phyloP scores from a whole-genome alignment of 2,113 vertebrate species.

The Leuciscus idus region DNA sequence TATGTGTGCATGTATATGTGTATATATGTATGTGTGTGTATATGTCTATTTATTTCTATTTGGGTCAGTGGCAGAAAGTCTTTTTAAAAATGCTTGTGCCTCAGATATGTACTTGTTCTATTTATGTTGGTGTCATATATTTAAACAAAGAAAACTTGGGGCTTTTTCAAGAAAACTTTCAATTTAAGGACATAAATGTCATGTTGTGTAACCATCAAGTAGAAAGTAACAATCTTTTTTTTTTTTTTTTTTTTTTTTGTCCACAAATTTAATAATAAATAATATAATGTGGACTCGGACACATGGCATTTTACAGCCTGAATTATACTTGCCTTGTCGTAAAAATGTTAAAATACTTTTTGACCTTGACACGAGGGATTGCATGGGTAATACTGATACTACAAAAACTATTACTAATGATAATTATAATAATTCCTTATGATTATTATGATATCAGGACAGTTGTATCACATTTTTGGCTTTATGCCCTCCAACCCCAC shows the following conservation, averaged over 20 bases:
- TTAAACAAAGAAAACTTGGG: not conserved
- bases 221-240: not conserved
- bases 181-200: not conserved
- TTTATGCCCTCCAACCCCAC: no score
- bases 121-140: not conserved
- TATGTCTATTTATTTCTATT: not conserved
- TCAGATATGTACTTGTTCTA: not conserved
- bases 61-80: not conserved
- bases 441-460: no score
- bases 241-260: not conserved
- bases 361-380: not conserved
- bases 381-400: not conserved
- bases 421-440: no score
- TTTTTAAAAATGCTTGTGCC: not conserved
- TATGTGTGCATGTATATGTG: rapidly evolving
- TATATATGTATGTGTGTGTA: not conserved
- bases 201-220: not conserved
- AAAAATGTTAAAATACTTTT: not conserved
- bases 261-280: not conserved
- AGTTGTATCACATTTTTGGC: no score
- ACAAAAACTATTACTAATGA: no score
- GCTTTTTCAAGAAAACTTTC: not conserved
- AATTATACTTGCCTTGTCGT: not conserved
- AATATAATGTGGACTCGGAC: not conserved
- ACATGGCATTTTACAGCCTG: not conserved